A percentile compares a stretch with the other conserved stretches of the same genome.
These are phyloP conservation scores for Hippocampus zosterae DNA, from an alignment of 2,113 vertebrate species.

Conservation along the genomic window DNA sequence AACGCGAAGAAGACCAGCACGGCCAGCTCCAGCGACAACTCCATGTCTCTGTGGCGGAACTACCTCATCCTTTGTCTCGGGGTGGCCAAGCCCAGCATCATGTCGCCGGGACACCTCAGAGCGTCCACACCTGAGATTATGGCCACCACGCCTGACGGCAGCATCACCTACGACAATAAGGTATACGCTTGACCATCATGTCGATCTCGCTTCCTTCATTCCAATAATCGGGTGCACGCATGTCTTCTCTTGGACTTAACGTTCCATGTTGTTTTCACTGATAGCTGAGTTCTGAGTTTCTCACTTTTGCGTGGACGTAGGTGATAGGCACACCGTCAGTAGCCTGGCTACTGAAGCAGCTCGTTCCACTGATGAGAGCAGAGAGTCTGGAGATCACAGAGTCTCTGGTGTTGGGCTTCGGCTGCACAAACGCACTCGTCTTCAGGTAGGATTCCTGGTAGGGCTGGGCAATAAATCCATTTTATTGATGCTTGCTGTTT, in stretches of 20 bases:
- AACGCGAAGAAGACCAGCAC: conserved; percentile 97
- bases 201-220: not conserved
- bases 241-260: too few relatives aligned
- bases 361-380: conserved; percentile 96
- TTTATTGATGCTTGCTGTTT: not conserved
- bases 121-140: conserved; percentile 96
- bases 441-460: conserved; percentile 81
- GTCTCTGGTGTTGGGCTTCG: conserved; percentile 93
- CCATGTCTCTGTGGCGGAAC: conserved; percentile 95
- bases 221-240: not conserved
- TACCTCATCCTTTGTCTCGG: conserved; percentile 97
- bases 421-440: conserved; percentile 94
- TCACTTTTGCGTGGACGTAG: conserved; percentile 58
- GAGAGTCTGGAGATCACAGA: conserved; percentile 98
- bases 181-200: conserved; percentile 52
- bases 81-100: conserved; percentile 95
- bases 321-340: conserved; percentile 95
- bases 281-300: not conserved
- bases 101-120: conserved; percentile 93
- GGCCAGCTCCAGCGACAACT: conserved; percentile 83
- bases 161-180: conserved; percentile 95
- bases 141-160: conserved; percentile 93
- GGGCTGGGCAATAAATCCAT: not conserved
- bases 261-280: not conserved
- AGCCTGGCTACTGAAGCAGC: conserved; percentile 90